Percentiles rank a stretch among this genome's conserved stretches.
Conservation (phyloP, 2,888 invertebrate genomes). For the Axea sp. region DNA sequence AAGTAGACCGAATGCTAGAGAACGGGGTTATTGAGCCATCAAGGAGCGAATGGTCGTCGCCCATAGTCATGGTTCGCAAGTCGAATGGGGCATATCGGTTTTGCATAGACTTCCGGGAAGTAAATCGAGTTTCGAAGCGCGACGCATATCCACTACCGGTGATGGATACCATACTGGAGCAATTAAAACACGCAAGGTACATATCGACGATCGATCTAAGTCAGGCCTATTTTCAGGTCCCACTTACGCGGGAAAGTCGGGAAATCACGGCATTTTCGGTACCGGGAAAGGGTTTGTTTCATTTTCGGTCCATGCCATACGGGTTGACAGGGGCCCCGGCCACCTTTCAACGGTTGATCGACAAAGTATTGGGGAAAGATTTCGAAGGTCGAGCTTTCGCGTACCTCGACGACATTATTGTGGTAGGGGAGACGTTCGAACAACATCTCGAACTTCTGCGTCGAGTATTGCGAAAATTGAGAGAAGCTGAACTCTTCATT, state of each 20-base stretch:
- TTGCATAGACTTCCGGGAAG: not conserved
- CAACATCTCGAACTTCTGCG: conserved; percentile 35
- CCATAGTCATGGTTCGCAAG: not conserved
- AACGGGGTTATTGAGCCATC: conserved; percentile 51
- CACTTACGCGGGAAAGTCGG: conserved; percentile 28
- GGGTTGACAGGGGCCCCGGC: conserved; percentile 55
- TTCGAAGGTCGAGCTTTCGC: too few species aligned
- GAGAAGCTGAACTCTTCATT: conserved; percentile 3
- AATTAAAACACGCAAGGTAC: conserved; percentile 38
- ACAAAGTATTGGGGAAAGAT: conserved; percentile 21
- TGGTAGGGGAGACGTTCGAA: conserved; percentile 29
- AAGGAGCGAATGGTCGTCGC: conserved; percentile 24
- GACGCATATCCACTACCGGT: not conserved
- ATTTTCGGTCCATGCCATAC: conserved; percentile 55
- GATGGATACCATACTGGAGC: conserved; percentile 15
- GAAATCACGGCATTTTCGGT: conserved; percentile 57
- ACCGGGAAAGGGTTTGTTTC: conserved; percentile 52
- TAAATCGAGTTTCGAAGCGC: not conserved
- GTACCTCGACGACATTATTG: conserved; percentile 53
- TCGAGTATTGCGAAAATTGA: conserved; percentile 12
- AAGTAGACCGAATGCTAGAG: conserved; percentile 19
- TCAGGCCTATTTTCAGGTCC: not conserved
- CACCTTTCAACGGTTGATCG: conserved; percentile 62
- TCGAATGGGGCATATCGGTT: not conserved
- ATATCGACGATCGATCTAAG: conserved; percentile 58